Base-by-base conservation (phyloP, 2,797 vertebrate species). In the Alauda arvensis region DNA sequence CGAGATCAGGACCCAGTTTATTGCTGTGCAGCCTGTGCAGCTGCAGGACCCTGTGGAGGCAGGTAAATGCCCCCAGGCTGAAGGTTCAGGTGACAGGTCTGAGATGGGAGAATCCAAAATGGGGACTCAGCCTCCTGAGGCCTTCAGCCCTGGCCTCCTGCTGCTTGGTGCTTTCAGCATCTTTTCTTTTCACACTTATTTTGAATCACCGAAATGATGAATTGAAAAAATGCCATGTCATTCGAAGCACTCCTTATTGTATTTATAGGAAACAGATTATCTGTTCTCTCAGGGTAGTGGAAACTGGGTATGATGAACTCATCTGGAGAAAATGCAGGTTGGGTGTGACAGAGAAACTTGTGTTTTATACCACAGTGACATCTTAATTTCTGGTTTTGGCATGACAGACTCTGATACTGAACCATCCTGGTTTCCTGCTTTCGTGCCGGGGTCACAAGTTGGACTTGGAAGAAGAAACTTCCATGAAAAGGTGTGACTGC, bases 291-390 rank as follows among this genome's bases (percentile, higher is more conserved):
- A 69, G 66, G 72, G 29, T 75, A 71, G 66, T 69, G 55, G 76
- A 89, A 80, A 69, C 42, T 13, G 42, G 76, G 60, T 85, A 14
- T 53, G 66, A 88, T 80, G 93, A 82, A 77, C 59, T 88, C 88
- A 92, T 87, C 72, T 80, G 66, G 69, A 89, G 91, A 94, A 93
- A 89, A 92, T 68, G 88, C 19, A 84, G 39, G 29, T 55, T 89
- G 86, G 76, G 89, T 82, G 89, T 91, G 92, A 94, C 6, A 5
- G 91, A 88, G 76, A 89, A 88, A 79, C 46, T 67, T 48, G 18
- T 83, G 40, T 77, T 87, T 77, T 83, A 62, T 77, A 86, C 51
- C 0, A 0, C 43, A 86, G 18, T 56, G 76, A 63, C 2, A 2
- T 51, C 21, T 56, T 25, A 69, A 69, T 83, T 56, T 66, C 76